Conservation (phyloP, 2,797 vertebrate species). For the Cichlasoma orientale region DNA sequence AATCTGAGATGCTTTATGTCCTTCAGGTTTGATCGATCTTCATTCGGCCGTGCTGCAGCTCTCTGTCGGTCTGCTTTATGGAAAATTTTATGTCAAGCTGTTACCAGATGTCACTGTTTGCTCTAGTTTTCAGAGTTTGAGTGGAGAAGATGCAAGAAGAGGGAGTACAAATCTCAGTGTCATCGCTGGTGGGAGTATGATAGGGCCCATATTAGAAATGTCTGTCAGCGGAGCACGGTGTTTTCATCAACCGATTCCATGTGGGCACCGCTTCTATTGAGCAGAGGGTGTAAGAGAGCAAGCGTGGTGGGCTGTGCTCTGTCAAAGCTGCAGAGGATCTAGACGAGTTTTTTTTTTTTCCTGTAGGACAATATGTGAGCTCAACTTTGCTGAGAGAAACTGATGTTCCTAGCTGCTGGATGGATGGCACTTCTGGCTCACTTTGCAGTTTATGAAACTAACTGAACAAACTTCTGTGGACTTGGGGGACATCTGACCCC, state of each 20-base stretch:
- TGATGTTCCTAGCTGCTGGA: slow-evolving; percentile 40
- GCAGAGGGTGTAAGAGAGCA: neutral
- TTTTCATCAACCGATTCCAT: slow-evolving; percentile 55
- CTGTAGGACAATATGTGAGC: slow-evolving; percentile 30
- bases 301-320: slow-evolving; percentile 42
- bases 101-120: slow-evolving; percentile 27
- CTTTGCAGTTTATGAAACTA: slow-evolving; percentile 6
- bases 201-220: slow-evolving; percentile 29
- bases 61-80: slow-evolving; percentile 6
- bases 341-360: slow-evolving; percentile 1
- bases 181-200: slow-evolving; percentile 26
- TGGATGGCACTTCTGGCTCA: slow-evolving; percentile 24
- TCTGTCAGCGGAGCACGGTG: slow-evolving; percentile 37
- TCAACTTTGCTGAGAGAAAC: slow-evolving; percentile 49
- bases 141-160: slow-evolving; percentile 4
- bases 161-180: slow-evolving; percentile 5
- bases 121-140: slow-evolving; percentile 42
- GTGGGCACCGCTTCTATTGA: slow-evolving; percentile 25
- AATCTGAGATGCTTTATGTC: neutral
- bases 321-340: slow-evolving; percentile 43
- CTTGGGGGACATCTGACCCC: slow-evolving; percentile 52
- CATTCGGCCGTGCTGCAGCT: neutral
- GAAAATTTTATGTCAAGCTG: slow-evolving; percentile 8
- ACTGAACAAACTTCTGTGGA: slow-evolving; percentile 19
- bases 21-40: neutral